Evolutionary conservation across 2,797 vertebrate species (phyloP).

Genomic region (Acrossocheilus fasciatus): DNA sequence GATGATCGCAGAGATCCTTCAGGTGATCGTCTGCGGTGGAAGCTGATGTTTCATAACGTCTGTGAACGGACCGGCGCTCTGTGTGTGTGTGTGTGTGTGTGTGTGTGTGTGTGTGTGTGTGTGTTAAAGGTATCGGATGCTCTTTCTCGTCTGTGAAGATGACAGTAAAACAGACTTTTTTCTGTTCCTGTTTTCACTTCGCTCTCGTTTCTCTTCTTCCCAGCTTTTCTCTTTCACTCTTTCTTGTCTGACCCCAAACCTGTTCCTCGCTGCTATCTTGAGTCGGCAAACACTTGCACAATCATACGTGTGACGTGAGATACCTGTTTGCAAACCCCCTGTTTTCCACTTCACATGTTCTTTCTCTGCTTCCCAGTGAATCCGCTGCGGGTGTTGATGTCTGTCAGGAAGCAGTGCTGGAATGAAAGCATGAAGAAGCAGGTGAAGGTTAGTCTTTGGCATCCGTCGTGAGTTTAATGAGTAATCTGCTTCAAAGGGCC

Average conservation of each 20-base stretch:
- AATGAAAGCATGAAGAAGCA: conserved; percentile 17
- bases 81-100: neutral
- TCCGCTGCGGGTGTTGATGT: neutral
- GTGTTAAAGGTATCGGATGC: neutral
- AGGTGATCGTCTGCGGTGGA: neutral
- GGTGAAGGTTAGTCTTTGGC: conserved; percentile 14
- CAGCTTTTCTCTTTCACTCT: neutral
- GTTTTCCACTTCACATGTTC: neutral
- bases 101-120: neutral
- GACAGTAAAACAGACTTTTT: neutral
- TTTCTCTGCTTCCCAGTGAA: neutral
- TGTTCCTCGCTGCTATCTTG: conserved; percentile 19
- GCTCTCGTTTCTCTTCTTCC: neutral
- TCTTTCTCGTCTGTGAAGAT: neutral
- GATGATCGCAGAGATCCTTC: neutral
- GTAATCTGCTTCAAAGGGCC: conserved; percentile 43
- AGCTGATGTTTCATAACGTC: neutral
- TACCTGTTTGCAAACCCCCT: conserved; percentile 6
- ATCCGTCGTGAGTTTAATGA: conserved; percentile 42
- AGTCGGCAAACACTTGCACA: conserved; percentile 37
- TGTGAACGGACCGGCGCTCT: neutral
- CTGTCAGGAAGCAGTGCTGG: neutral
- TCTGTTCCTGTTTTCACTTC: neutral
- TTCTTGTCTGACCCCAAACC: neutral
- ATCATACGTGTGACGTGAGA: neutral